These are phyloP conservation scores for Smittia aterrima DNA, from an alignment of 2,888 invertebrate species.

Conservation along the genomic window DNA sequence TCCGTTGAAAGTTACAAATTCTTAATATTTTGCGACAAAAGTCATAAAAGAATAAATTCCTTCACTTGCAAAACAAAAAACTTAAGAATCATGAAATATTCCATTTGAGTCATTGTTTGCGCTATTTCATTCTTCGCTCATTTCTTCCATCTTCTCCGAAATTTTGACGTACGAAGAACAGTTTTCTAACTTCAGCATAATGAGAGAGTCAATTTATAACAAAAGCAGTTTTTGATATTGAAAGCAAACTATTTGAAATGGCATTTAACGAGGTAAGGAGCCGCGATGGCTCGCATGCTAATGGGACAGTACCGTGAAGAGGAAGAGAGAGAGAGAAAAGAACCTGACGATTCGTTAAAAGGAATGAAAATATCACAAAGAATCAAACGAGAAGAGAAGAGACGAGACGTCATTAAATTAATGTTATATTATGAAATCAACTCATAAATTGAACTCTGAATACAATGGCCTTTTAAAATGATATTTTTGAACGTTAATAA, in stretches of 20 bases:
- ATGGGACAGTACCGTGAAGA: background rate
- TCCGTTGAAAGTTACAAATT: too few species aligned
- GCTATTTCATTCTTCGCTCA: slow-evolving; percentile 32
- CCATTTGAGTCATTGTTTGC: slow-evolving; percentile 33
- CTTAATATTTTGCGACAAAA: too few species aligned
- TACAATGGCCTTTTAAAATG: slow-evolving; percentile 40
- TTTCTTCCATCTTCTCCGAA: slow-evolving; percentile 1
- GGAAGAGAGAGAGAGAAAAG: background rate
- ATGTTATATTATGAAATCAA: slow-evolving; percentile 39
- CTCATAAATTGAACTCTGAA: slow-evolving; percentile 39
- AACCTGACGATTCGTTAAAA: background rate
- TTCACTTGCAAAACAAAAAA: background rate
- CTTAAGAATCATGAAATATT: background rate
- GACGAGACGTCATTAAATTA: slow-evolving; percentile 22
- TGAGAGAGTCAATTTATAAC: slow-evolving; percentile 36
- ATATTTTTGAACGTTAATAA: slow-evolving; percentile 40
- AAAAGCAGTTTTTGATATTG: background rate
- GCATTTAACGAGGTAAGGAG: background rate
- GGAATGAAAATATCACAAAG: background rate
- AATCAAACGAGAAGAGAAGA: background rate
- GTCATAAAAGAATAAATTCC: too few species aligned
- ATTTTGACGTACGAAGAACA: background rate
- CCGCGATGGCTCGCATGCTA: background rate
- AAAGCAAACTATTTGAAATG: background rate
- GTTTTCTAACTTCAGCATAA: slow-evolving; percentile 8